Percentiles rank a stretch among this genome's conserved stretches.
phyloP scores from a whole-genome alignment of 2,113 vertebrate species.

The Eurypyga helias region DNA sequence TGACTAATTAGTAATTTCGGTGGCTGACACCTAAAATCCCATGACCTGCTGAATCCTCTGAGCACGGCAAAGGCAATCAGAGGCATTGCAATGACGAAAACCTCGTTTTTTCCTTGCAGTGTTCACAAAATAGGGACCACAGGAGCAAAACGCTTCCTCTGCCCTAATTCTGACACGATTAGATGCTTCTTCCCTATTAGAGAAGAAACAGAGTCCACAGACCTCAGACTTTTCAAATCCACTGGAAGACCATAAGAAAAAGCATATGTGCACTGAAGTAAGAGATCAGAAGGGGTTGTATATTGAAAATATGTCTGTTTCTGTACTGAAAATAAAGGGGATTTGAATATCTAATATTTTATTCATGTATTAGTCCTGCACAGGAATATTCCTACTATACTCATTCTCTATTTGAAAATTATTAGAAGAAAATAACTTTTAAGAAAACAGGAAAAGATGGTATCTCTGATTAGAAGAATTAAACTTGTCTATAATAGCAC shows the following conservation, averaged over 20 bases:
- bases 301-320: not conserved
- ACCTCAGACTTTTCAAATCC: too few species aligned
- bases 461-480: not conserved
- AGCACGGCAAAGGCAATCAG: not conserved
- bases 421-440: not conserved
- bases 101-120: fast-evolving
- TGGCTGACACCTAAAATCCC: not conserved
- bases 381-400: not conserved
- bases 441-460: not conserved
- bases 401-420: not conserved
- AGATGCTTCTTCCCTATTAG: not conserved
- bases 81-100: not conserved
- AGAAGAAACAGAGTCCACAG: not conserved
- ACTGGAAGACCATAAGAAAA: not conserved
- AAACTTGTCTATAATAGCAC: not conserved
- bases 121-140: not conserved
- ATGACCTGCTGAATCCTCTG: not conserved
- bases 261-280: not conserved
- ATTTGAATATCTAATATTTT: not conserved
- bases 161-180: not conserved
- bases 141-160: not conserved
- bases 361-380: not conserved
- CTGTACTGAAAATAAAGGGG: not conserved
- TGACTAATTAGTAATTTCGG: not conserved
- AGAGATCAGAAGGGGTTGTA: not conserved